Base-by-base conservation (phyloP, 2,888 invertebrate genomes). In the Cantharis flavilabris region DNA sequence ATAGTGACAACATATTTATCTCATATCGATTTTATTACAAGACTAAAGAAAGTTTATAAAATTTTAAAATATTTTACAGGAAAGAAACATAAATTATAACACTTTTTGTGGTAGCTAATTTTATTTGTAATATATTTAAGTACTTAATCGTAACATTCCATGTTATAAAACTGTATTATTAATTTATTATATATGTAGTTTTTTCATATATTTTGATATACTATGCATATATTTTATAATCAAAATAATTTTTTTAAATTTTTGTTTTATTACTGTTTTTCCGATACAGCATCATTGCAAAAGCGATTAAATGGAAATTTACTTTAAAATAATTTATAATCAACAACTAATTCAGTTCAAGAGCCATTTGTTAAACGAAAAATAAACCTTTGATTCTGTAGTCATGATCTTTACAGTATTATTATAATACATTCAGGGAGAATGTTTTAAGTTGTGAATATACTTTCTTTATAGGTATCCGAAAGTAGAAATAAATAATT, bases 81-180 rank as follows among this genome's bases (percentile, higher is more conserved):
- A 49, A 49, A 9, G n/a, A 49, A 49, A 49, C 49, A 33, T 4
- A 49, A 49, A 49, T 2, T 49, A n/a, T 49, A 49, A 49, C 49
- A 49, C n/a, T 49, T 49, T 5, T 49, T 49, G n/a, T 49, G 49
- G 65, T 67, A 62, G 14, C 23, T 76, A 62, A 67, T 69, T 26
- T 16, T 20, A 49, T 62, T 72, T 11, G 30, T 26, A 28, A 72
- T 76, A 16, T 62, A 76, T 30, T 14, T 63, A 70, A 73, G 64
- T 76, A 73, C 65, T 67, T 76, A 69, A 28, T 69, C 20, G 9
- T 23, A 69, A 73, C 75, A 76, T 76, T 76, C 76, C 76, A 76
- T 72, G 65, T 76, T 76, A 76, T 69, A 70, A 76, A 69, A 23
- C 7, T 67, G 65, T 67, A 67, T 67, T 67, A 67, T 23, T 67